phyloP scores from a whole-genome alignment of 2,888 invertebrate species.

The Dascillus cervinus region DNA sequence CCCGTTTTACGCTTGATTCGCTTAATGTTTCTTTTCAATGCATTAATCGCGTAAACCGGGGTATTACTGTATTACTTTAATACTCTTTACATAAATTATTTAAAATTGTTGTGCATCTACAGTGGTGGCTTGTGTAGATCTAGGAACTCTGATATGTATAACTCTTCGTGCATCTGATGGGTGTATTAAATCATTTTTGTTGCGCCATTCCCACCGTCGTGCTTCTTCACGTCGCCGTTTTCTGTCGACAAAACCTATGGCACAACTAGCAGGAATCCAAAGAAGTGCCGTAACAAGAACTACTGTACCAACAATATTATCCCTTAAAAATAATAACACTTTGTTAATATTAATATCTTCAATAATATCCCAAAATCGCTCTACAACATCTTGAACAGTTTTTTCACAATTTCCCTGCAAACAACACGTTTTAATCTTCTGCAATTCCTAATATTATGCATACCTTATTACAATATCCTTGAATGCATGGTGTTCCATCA shows the following conservation, averaged over 20 bases:
- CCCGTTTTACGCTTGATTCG: too few species aligned
- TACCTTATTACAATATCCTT: slow-evolving; percentile 93
- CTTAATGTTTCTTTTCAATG: too few species aligned
- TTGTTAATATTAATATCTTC: slow-evolving; percentile 94
- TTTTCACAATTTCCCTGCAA: slow-evolving; percentile 85
- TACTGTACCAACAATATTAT: slow-evolving; percentile 91
- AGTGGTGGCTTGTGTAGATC: too few species aligned
- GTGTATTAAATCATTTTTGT: slow-evolving; percentile 63
- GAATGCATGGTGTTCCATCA: slow-evolving; percentile 92
- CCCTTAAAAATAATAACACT: slow-evolving; percentile 78
- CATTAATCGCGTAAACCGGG: too few species aligned
- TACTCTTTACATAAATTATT: too few species aligned
- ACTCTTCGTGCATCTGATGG: slow-evolving; percentile 65
- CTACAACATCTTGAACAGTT: slow-evolving; percentile 90
- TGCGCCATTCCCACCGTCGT: slow-evolving; percentile 65
- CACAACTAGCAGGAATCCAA: slow-evolving; percentile 92
- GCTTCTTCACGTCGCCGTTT: slow-evolving; percentile 63
- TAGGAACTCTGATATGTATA: slow-evolving; percentile 52
- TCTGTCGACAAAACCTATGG: slow-evolving; percentile 77
- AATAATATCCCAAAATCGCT: slow-evolving; percentile 95
- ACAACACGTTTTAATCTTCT: too few species aligned
- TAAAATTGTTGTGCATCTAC: too few species aligned
- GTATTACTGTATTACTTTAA: too few species aligned
- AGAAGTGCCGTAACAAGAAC: slow-evolving; percentile 83
- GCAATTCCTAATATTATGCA: too few species aligned